phyloP scores from a whole-genome alignment of 1,140 invertebrate species.

The Sipha flava region DNA sequence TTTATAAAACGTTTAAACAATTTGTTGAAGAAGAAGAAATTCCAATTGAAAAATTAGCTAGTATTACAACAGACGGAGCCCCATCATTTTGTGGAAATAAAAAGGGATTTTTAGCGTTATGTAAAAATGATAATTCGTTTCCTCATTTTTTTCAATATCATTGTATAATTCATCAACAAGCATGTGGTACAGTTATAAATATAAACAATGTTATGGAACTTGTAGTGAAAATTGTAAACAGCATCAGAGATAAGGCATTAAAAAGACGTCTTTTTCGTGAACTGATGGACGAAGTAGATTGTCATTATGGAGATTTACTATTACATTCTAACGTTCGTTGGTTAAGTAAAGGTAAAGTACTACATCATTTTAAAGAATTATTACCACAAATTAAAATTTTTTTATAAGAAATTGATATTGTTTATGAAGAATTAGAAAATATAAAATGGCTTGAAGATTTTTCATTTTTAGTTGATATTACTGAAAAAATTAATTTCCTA shows the following conservation, averaged over 20 bases:
- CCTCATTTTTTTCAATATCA: not conserved
- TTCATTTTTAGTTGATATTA: too few relatives aligned
- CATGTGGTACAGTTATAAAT: not conserved
- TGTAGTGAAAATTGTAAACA: not conserved
- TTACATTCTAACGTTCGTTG: not conserved
- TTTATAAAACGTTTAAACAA: not conserved
- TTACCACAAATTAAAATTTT: not conserved
- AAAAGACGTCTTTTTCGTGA: not conserved
- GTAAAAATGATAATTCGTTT: not conserved
- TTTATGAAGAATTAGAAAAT: not conserved
- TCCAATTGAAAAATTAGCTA: not conserved
- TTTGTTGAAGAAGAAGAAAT: constrained; percentile 1
- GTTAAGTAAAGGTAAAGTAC: not conserved
- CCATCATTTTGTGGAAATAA: not conserved
- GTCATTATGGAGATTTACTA: not conserved
- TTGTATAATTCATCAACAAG: not conserved
- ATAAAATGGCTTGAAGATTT: not conserved
- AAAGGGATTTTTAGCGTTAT: not conserved
- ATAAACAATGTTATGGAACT: not conserved
- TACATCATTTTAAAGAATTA: too few relatives aligned
- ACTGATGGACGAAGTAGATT: not conserved
- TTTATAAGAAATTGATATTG: not conserved
- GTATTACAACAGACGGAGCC: not conserved
- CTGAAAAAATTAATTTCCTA: too few relatives aligned
- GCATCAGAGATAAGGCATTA: not conserved